Evolutionary conservation across 2,113 vertebrate genomes (phyloP).

Genomic region (Diadophis punctatus): DNA sequence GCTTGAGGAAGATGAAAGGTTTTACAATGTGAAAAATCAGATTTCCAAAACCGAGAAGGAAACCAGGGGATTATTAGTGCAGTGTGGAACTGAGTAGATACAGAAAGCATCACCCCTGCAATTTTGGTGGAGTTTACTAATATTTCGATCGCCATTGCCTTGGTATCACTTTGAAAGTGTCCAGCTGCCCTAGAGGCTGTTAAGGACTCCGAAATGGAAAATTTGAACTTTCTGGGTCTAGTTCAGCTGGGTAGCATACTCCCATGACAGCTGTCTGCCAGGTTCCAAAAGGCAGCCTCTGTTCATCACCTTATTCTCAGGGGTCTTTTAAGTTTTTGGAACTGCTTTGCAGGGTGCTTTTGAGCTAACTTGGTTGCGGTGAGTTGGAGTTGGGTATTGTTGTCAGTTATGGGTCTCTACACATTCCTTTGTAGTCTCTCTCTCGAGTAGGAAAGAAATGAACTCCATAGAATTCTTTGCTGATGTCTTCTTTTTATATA

Average conservation of each 20-base stretch:
- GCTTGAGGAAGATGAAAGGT: constrained; percentile 69
- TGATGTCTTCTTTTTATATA: neutral
- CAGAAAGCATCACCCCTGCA: constrained; percentile 43
- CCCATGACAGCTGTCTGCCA: constrained; percentile 17
- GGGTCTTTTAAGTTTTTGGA: neutral
- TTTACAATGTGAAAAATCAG: constrained; percentile 59
- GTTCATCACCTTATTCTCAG: neutral
- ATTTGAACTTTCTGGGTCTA: constrained; percentile 24
- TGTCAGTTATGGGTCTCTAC: neutral
- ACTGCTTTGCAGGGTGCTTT: neutral
- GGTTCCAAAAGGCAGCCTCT: constrained; percentile 9
- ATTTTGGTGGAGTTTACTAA: constrained; percentile 56
- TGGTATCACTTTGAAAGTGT: constrained; percentile 30
- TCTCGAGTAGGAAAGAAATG: neutral
- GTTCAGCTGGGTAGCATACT: constrained; percentile 27
- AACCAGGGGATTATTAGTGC: constrained; percentile 70
- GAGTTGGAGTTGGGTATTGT: neutral
- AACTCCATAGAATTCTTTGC: neutral
- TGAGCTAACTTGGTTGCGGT: neutral
- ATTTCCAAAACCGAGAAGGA: constrained; percentile 47
- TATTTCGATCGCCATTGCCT: constrained; percentile 57
- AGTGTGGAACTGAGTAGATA: constrained; percentile 43
- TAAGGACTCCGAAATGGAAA: constrained; percentile 36
- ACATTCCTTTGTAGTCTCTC: neutral
- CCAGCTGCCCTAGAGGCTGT: constrained; percentile 52